Percentiles rank a stretch among this genome's conserved stretches.
Evolutionary conservation across 1,140 invertebrate genomes (phyloP).

Genomic region (Zaprionus africanus): DNA sequence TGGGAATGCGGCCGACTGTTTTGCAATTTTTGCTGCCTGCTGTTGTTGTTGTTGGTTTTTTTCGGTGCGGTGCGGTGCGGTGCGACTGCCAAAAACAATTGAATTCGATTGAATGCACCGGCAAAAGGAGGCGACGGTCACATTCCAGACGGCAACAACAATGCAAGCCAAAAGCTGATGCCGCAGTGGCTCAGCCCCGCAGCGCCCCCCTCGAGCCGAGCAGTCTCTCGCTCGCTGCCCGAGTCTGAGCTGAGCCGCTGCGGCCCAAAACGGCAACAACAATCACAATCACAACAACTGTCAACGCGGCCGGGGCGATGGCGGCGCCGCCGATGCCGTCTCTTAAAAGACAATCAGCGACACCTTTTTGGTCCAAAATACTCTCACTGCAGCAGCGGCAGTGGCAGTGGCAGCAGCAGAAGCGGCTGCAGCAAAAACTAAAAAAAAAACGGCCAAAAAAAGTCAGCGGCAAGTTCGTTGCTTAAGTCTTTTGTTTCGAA

Average conservation of each 20-base stretch:
- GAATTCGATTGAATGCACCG: slow-evolving; percentile 83
- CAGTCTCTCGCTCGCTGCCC: too few relatives aligned
- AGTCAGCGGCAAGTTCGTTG: slow-evolving; percentile 71
- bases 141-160: slow-evolving; percentile 74
- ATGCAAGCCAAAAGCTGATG: slow-evolving; percentile 42
- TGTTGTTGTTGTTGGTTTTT: slow-evolving; percentile 9
- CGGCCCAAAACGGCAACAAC: slow-evolving; percentile 61
- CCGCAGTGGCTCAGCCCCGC: background rate
- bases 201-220: background rate
- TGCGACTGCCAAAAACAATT: slow-evolving; percentile 80
- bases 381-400: slow-evolving; percentile 56
- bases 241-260: slow-evolving; percentile 9
- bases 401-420: slow-evolving; percentile 19
- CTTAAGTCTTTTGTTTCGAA: slow-evolving; percentile 83
- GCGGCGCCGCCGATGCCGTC: slow-evolving; percentile 74
- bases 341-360: slow-evolving; percentile 84
- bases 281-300: slow-evolving; percentile 82
- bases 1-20: slow-evolving; percentile 73
- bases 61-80: slow-evolving; percentile 11
- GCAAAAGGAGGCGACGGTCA: slow-evolving; percentile 65
- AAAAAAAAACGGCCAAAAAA: slow-evolving; percentile 11
- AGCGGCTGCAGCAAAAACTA: slow-evolving; percentile 23
- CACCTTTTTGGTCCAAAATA: slow-evolving; percentile 83
- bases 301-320: slow-evolving; percentile 70
- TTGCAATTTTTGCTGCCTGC: slow-evolving; percentile 65